These are phyloP conservation scores for Helarctos malayanus DNA, from an alignment of 2,797 vertebrate genomes.

Conservation along the genomic window DNA sequence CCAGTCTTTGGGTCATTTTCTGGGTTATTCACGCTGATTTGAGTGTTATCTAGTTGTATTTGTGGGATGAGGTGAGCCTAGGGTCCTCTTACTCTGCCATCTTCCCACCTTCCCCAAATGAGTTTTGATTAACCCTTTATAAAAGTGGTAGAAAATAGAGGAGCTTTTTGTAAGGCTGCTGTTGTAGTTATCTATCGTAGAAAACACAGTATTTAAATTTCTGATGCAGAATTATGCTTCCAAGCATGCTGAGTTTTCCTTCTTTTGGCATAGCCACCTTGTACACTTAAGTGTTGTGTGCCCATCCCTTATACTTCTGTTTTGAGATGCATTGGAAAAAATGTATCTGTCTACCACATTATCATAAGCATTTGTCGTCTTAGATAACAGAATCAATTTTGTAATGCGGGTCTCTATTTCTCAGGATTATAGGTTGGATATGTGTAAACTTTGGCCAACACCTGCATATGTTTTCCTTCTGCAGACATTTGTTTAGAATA, in stretches of 20 bases:
- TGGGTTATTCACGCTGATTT: not conserved
- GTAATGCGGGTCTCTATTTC: not conserved
- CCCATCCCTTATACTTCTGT: constrained; percentile 21
- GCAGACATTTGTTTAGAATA: constrained; percentile 62
- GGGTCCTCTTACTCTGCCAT: not conserved
- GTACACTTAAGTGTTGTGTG: not conserved
- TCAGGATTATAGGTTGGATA: not conserved
- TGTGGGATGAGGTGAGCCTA: not conserved
- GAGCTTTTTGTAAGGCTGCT: not conserved
- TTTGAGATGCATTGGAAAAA: not conserved
- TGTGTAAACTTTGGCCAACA: constrained; percentile 13
- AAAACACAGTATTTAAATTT: constrained; percentile 41
- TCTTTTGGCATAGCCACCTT: constrained; percentile 1
- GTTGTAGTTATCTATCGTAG: not conserved
- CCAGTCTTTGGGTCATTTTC: not conserved
- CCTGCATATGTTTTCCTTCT: constrained; percentile 53
- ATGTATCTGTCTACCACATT: not conserved
- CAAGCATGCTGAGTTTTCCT: constrained; percentile 10
- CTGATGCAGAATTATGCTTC: not conserved
- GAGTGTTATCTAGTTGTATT: not conserved
- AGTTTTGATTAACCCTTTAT: constrained; percentile 22
- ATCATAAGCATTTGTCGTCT: not conserved
- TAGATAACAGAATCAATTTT: constrained; percentile 28
- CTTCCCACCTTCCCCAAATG: not conserved
- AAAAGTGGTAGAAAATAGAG: not conserved